Base-by-base conservation (phyloP, 2,797 vertebrate species). In the Champsocephalus esox region DNA sequence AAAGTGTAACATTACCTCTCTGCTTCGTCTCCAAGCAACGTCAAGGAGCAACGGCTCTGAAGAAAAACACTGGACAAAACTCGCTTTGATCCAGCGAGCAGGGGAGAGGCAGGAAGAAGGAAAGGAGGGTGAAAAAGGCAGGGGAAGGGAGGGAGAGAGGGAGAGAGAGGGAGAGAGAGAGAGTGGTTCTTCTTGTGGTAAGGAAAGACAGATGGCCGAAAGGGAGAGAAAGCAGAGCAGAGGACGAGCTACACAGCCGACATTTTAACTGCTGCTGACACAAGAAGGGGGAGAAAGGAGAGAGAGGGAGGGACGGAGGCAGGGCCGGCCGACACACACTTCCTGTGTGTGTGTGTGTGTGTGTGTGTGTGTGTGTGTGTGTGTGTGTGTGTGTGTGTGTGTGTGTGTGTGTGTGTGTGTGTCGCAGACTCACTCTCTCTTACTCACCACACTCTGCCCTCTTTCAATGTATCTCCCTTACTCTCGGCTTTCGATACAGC, bases 191-290 rank as follows among this genome's bases (percentile, higher is more conserved):
- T 86, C 80, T 73, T 77, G 73, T 79, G 80, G 77, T 77, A 77
- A 87, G 83, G 81, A 82, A 83, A 84, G 83, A 90, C 83, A 87
- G 83, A 90, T 87, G 86, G 86, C 85, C 66, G 66, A 83, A 70
- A 86, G 77, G 71, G 65, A 88, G 75, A 83, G 76, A 85, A 82
- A 83, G 75, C 77, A 61, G 80, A 87, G 80, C 76, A 81, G 81
- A 88, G 82, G 78, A 89, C 87, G 57, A 88, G 84, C 91, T 91
- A 89, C 79, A 90, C 82, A 70, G 90, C 91, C 88, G 92, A 93
- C 92, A 93, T 93, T 92, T 93, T 93, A 91, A 91, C 89, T 91
- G 89, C 91, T 85, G 88, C 84, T 90, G 92, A 92, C 88, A 86
- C 83, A 87, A 81, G 65, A 66, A 87, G 80, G 48, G 84, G 79